phyloP scores from a whole-genome alignment of 2,113 vertebrate species.

The Podarcis raffonei region DNA sequence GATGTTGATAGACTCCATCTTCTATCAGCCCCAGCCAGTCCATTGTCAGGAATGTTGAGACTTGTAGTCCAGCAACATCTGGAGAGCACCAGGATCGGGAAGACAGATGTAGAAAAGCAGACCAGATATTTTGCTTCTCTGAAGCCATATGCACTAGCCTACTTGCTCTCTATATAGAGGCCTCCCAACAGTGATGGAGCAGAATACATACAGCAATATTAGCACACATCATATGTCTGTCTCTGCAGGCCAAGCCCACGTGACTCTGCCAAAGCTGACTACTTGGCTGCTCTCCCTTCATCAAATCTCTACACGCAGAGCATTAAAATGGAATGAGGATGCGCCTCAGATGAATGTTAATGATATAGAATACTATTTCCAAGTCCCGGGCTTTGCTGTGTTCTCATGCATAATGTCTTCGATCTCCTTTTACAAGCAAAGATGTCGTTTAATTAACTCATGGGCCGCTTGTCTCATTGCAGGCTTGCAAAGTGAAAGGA shows the following conservation, averaged over 20 bases:
- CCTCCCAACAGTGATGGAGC: neutral
- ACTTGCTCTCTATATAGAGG: too few relatives aligned
- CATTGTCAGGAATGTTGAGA: too few relatives aligned
- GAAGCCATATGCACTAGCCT: neutral
- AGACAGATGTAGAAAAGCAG: neutral
- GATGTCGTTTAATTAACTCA: slow-evolving; percentile 37
- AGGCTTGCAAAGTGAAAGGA: neutral
- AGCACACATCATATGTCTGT: neutral
- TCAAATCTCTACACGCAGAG: neutral
- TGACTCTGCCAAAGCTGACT: neutral
- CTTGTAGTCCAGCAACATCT: neutral
- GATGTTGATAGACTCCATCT: too few relatives aligned
- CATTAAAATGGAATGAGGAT: slow-evolving; percentile 39
- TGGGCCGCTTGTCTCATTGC: neutral
- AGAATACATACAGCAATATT: neutral
- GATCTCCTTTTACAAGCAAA: slow-evolving; percentile 33
- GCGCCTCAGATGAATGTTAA: slow-evolving; percentile 27
- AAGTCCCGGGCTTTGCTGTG: neutral
- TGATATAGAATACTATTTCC: slow-evolving; percentile 19
- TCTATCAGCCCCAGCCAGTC: too few relatives aligned
- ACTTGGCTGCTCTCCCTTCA: neutral
- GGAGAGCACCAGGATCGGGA: neutral
- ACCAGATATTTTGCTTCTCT: neutral
- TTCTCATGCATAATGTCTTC: slow-evolving; percentile 33
- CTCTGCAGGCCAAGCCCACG: too few relatives aligned